These are phyloP conservation scores for Ennomos fuscantarius DNA, from an alignment of 2,888 invertebrate genomes.

Conservation along the genomic window DNA sequence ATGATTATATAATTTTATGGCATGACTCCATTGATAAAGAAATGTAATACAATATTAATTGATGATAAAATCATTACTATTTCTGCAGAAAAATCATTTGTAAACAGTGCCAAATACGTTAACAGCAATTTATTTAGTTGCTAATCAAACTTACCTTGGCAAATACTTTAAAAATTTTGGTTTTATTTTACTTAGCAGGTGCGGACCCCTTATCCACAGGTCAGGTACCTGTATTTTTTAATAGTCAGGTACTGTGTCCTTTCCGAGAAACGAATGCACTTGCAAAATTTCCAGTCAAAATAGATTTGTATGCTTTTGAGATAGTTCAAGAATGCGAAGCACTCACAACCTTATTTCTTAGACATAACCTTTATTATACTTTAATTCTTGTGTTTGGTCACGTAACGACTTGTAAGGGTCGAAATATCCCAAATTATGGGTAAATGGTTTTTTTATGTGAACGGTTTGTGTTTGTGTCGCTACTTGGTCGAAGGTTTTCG, in stretches of 20 bases:
- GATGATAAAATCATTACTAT: no score
- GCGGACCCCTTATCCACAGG: slow-evolving; percentile 46
- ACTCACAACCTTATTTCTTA: slow-evolving; percentile 18
- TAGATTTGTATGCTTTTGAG: slow-evolving; percentile 22
- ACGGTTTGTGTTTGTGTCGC: slow-evolving; percentile 40
- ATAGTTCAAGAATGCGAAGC: neutral
- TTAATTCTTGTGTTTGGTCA: slow-evolving; percentile 31
- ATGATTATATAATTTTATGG: no score
- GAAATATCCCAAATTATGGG: slow-evolving; percentile 43
- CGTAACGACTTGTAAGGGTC: slow-evolving; percentile 39
- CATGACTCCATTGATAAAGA: no score
- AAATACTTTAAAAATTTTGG: neutral
- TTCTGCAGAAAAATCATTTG: neutral
- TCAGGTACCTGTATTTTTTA: slow-evolving; percentile 62
- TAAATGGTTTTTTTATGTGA: slow-evolving; percentile 30
- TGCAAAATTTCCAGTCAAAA: slow-evolving; percentile 29
- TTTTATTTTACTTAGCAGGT: slow-evolving; percentile 41
- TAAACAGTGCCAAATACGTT: neutral
- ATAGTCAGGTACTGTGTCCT: slow-evolving; percentile 55
- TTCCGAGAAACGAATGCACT: slow-evolving; percentile 25
- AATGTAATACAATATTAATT: no score
- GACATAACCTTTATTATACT: slow-evolving; percentile 7
- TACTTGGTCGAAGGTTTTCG: slow-evolving; percentile 37
- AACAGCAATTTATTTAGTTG: no score
- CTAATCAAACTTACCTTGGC: no score